Conservation (phyloP, 2,888 invertebrate genomes). For the Tuta absoluta region DNA sequence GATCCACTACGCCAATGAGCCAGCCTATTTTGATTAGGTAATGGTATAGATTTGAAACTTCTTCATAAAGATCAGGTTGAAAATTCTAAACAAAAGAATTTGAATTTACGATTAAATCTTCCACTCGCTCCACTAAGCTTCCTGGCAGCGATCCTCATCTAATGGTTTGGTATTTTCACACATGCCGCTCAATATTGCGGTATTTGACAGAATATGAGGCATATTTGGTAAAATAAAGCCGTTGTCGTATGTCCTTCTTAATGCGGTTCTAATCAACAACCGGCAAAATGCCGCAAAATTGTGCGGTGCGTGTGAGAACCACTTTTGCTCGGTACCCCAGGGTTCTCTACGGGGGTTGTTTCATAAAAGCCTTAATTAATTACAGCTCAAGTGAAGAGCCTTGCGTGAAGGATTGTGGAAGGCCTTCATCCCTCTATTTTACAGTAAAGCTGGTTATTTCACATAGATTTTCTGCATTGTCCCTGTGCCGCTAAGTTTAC, state of each 20-base stretch:
- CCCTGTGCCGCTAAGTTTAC: no score
- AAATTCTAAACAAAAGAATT: background rate
- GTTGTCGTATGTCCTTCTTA: no score
- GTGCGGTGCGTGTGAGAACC: no score
- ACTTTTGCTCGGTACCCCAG: background rate
- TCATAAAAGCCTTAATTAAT: constrained; percentile 54
- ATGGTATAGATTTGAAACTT: no score
- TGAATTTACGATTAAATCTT: background rate
- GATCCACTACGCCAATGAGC: no score
- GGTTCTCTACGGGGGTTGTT: constrained; percentile 39
- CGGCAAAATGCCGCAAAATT: no score
- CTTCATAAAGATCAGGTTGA: background rate
- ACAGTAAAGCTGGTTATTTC: background rate
- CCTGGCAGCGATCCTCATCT: background rate
- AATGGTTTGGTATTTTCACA: background rate
- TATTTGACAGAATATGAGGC: no score
- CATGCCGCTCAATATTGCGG: no score
- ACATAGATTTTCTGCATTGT: background rate
- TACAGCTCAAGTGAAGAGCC: constrained; percentile 48
- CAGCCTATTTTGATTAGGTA: no score
- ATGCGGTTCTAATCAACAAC: no score
- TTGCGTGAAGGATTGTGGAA: constrained; percentile 33
- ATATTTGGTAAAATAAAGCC: no score
- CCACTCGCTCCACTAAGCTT: background rate
- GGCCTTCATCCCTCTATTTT: background rate